Evolutionary conservation across 2,113 vertebrate species (phyloP).

Genomic region (Onychorhynchus coronatus): DNA sequence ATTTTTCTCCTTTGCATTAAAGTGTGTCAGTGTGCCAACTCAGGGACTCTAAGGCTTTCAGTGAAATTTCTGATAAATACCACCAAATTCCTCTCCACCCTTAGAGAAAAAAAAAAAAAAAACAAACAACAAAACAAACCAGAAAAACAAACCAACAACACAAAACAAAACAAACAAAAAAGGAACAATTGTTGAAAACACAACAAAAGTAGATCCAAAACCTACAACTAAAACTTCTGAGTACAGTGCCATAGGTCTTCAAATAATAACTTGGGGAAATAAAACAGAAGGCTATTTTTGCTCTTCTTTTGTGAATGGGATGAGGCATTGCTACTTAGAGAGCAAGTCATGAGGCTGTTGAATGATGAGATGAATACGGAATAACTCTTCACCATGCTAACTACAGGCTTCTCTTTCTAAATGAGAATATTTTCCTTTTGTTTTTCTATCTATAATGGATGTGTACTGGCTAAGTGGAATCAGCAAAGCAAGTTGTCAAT

Average conservation of each 20-base stretch:
- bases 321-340: not conserved
- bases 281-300: not conserved
- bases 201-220: not conserved
- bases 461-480: not conserved
- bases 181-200: not conserved
- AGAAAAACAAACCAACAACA: not conserved
- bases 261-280: not conserved
- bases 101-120: not conserved
- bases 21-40: not conserved
- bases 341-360: not conserved
- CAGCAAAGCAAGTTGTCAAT: constrained; percentile 19
- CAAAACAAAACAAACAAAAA: not conserved
- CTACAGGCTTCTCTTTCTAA: constrained; percentile 3
- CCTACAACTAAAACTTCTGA: not conserved
- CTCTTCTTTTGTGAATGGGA: not conserved
- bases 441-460: constrained; percentile 4
- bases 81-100: not conserved
- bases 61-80: not conserved
- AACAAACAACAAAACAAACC: fast-evolving
- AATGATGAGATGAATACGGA: constrained; percentile 40
- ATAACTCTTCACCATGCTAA: not conserved
- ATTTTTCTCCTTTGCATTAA: not conserved
- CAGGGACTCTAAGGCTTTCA: not conserved
- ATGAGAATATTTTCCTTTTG: constrained; percentile 24
- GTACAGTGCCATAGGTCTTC: not conserved